A percentile compares a stretch with the other conserved stretches of the same genome.
These are phyloP conservation scores for Stomatorhinus walkeri DNA, from an alignment of 2,797 vertebrate genomes.

Conservation along the genomic window DNA sequence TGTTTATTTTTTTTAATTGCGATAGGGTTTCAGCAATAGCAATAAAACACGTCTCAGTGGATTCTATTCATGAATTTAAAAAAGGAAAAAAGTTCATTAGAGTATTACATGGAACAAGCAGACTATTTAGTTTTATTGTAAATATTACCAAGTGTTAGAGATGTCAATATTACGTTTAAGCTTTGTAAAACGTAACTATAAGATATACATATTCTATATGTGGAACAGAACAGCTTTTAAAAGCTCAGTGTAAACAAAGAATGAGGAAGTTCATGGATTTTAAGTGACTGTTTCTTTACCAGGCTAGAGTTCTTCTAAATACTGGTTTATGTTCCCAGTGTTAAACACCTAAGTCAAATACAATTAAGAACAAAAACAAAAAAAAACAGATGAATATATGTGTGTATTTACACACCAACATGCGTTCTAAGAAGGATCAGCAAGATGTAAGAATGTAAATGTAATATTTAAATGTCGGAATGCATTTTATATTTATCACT, in stretches of 20 bases:
- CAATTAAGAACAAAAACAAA: slow-evolving; percentile 30
- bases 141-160: slow-evolving; percentile 63
- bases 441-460: slow-evolving; percentile 54
- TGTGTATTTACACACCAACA: slow-evolving; percentile 43
- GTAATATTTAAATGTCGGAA: slow-evolving; percentile 49
- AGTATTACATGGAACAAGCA: slow-evolving; percentile 46
- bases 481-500: slow-evolving; percentile 53
- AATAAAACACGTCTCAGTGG: slow-evolving; percentile 72
- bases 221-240: slow-evolving; percentile 30
- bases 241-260: slow-evolving; percentile 31
- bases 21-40: slow-evolving; percentile 70
- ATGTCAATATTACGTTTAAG: slow-evolving; percentile 64
- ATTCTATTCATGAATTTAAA: slow-evolving; percentile 52
- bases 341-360: slow-evolving; percentile 41
- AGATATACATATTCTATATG: slow-evolving; percentile 46
- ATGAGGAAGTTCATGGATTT: slow-evolving; percentile 41
- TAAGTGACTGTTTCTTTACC: slow-evolving; percentile 52
- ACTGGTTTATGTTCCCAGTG: slow-evolving; percentile 43
- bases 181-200: slow-evolving; percentile 65
- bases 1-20: slow-evolving; percentile 40
- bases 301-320: slow-evolving; percentile 30
- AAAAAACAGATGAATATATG: slow-evolving; percentile 24
- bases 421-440: slow-evolving; percentile 40
- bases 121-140: slow-evolving; percentile 59
- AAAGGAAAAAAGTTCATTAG: slow-evolving; percentile 37